These are phyloP conservation scores for Parauchenoglanis ngamensis DNA, from an alignment of 2,797 vertebrate genomes.

Conservation along the genomic window DNA sequence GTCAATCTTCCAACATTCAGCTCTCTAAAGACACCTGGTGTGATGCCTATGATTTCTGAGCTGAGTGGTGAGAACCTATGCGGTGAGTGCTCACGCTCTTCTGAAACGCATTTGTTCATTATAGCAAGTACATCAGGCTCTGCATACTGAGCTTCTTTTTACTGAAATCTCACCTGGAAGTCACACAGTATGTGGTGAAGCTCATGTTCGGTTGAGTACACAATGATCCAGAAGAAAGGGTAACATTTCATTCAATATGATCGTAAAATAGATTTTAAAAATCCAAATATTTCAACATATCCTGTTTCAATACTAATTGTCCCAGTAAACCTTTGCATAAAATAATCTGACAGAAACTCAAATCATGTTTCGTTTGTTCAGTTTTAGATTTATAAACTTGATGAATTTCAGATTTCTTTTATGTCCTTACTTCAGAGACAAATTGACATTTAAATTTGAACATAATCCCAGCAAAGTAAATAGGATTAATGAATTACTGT, in stretches of 20 bases:
- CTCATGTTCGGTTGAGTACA: neutral
- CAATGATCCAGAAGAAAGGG: neutral
- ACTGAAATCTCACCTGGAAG: conserved; percentile 1
- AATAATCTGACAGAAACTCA: neutral
- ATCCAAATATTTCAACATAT: too few relatives aligned
- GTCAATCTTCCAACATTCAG: neutral
- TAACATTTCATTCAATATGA: neutral
- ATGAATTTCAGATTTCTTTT: too few relatives aligned
- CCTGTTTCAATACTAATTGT: neutral
- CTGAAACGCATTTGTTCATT: neutral
- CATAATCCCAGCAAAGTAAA: too few relatives aligned
- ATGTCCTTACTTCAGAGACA: too few relatives aligned
- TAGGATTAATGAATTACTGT: too few relatives aligned
- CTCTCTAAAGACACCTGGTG: neutral
- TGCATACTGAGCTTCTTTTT: neutral
- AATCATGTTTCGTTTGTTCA: neutral
- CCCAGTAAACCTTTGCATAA: neutral
- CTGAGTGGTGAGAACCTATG: neutral
- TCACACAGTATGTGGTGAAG: neutral
- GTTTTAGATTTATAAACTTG: neutral
- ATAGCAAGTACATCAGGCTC: neutral
- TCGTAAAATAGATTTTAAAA: neutral
- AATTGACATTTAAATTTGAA: too few relatives aligned
- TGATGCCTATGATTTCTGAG: neutral
- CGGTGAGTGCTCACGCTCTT: neutral